A percentile compares a stretch with the other conserved stretches of the same genome.
These are phyloP conservation scores for Zosterops hypoxanthus DNA, from an alignment of 2,113 vertebrate genomes.

Conservation along the genomic window DNA sequence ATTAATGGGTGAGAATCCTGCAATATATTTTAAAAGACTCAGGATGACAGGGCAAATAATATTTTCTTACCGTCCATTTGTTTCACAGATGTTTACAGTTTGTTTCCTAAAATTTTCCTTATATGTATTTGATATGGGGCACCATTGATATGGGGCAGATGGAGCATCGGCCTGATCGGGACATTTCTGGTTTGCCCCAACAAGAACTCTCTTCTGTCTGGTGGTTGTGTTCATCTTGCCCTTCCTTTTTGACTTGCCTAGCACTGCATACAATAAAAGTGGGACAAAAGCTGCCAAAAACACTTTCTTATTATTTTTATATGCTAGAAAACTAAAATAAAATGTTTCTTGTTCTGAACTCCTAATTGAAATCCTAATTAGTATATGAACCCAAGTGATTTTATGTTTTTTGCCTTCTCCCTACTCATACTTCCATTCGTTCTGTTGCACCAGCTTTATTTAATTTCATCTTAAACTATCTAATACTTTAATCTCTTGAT, in stretches of 20 bases:
- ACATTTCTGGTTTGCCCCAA: not conserved
- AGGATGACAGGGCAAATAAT: not conserved
- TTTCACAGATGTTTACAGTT: not conserved
- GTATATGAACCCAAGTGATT: not conserved
- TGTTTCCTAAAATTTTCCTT: not conserved
- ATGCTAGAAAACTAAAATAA: not conserved
- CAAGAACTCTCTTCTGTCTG: not conserved
- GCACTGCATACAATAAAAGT: not conserved
- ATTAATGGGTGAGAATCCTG: not conserved
- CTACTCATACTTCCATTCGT: not conserved
- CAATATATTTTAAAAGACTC: not conserved
- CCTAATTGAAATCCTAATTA: not conserved
- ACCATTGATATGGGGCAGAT: not conserved
- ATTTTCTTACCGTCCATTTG: not conserved
- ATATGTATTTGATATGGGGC: not conserved
- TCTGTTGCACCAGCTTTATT: not conserved
- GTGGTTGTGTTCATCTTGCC: not conserved
- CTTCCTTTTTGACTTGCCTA: not conserved
- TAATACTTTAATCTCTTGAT: constrained; percentile 31
- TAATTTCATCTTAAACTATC: not conserved
- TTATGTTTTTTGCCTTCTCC: not conserved
- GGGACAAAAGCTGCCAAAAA: not conserved
- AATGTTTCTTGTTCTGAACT: not conserved
- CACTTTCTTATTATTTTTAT: not conserved
- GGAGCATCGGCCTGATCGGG: fast-evolving